Evolutionary conservation across 2,797 vertebrate genomes (phyloP).

Genomic region (Chrosomus eos): DNA sequence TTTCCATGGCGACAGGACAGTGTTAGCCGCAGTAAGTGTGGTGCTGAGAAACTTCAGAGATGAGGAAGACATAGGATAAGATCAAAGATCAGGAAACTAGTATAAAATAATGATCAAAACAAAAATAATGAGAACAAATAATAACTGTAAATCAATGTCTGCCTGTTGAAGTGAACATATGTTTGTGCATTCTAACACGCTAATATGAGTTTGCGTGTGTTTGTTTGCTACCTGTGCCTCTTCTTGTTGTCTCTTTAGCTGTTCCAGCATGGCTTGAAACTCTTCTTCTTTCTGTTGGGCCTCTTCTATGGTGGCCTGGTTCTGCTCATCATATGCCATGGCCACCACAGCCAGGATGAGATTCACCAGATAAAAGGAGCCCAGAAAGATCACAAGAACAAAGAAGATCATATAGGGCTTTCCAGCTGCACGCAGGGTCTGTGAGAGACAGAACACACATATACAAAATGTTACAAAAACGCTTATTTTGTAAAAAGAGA

Average conservation of each 20-base stretch:
- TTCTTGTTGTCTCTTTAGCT: constrained; percentile 95
- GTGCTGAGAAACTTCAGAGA: constrained; percentile 38
- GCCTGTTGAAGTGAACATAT: background rate
- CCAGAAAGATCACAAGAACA: constrained; percentile 96
- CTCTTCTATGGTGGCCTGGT: constrained; percentile 95
- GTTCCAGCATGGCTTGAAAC: constrained; percentile 97
- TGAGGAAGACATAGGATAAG: constrained; percentile 19
- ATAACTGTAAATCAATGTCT: background rate
- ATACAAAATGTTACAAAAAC: constrained; percentile 17
- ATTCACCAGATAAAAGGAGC: constrained; percentile 97
- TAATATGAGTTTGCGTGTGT: constrained; percentile 10
- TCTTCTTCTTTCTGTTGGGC: constrained; percentile 95
- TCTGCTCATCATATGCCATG: constrained; percentile 98
- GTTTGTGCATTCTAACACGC: background rate
- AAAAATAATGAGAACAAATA: background rate
- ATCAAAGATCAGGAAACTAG: constrained; percentile 32
- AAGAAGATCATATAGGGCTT: constrained; percentile 99
- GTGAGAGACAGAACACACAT: constrained; percentile 42
- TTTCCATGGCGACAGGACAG: constrained; percentile 62
- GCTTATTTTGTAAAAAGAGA: background rate
- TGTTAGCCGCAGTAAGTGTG: constrained; percentile 45
- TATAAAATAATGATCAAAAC: constrained; percentile 42
- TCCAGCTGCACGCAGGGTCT: constrained; percentile 95
- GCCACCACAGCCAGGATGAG: constrained; percentile 96
- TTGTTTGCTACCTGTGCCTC: constrained; percentile 87